Percentiles rank a stretch among this genome's conserved stretches.
Conservation (phyloP, 2,797 vertebrate genomes). For the Bucorvus abyssinicus region DNA sequence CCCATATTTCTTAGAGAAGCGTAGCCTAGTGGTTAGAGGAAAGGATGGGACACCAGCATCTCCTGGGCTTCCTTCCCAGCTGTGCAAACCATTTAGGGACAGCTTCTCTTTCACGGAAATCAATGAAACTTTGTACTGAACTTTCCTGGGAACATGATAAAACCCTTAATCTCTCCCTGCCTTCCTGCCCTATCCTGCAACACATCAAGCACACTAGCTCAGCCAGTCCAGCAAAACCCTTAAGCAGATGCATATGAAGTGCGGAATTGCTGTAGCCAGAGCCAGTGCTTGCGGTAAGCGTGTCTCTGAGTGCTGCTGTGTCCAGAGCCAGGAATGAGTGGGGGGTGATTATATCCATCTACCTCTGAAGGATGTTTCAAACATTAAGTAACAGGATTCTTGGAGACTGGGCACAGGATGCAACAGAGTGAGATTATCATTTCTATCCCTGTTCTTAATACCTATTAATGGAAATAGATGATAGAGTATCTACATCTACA, state of each 20-base stretch:
- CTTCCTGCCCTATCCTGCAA: constrained; percentile 15
- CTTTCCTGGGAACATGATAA: background rate
- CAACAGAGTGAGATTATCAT: background rate
- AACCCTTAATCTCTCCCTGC: constrained; percentile 2
- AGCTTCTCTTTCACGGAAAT: background rate
- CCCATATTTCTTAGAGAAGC: background rate
- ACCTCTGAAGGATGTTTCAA: constrained; percentile 15
- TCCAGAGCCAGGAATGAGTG: constrained; percentile 22
- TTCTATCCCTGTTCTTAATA: constrained; percentile 1
- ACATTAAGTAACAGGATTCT: constrained; percentile 39
- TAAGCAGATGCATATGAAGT: background rate
- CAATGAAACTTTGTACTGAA: background rate
- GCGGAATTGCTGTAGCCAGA: background rate
- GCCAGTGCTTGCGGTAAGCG: background rate
- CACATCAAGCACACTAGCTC: background rate
- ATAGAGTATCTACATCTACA: background rate
- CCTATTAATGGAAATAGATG: constrained; percentile 21
- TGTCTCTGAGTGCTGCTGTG: background rate
- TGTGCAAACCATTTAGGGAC: background rate
- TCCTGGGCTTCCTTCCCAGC: background rate
- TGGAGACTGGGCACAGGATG: background rate
- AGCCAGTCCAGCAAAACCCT: background rate
- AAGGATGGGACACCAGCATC: background rate
- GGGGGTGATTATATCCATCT: background rate
- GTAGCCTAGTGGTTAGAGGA: background rate